Conservation (phyloP, 2,113 vertebrate species). For the Zosterops pallidus region DNA sequence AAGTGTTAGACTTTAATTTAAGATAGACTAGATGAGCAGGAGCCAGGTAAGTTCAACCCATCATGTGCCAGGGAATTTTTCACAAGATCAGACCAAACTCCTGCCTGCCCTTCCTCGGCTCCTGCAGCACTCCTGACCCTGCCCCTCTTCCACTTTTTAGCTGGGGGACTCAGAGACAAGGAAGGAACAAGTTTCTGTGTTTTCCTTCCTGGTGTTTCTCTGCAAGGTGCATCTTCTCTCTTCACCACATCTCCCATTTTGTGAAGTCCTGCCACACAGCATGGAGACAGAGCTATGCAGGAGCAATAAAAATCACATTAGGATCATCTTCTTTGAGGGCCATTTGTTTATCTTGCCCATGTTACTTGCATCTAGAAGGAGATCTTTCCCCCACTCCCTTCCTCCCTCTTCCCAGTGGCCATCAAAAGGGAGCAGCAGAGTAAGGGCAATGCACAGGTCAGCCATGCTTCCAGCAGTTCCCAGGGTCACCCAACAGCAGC, state of each 20-base stretch:
- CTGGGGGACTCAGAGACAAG: background rate
- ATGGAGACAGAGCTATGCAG: background rate
- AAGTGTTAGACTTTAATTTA: background rate
- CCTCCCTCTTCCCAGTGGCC: accelerated
- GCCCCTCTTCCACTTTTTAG: background rate
- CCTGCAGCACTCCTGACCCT: background rate
- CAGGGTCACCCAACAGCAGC: accelerated
- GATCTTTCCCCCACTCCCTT: accelerated
- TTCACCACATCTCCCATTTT: background rate
- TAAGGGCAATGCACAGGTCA: background rate
- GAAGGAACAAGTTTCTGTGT: background rate
- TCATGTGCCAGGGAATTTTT: background rate
- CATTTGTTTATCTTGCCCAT: background rate
- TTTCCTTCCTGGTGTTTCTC: background rate
- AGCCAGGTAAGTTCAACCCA: background rate
- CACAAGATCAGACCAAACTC: background rate
- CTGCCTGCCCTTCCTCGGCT: background rate
- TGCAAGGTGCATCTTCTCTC: background rate
- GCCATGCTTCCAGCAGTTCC: background rate
- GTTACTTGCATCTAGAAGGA: background rate
- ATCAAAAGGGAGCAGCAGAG: background rate
- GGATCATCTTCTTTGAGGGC: background rate
- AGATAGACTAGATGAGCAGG: background rate
- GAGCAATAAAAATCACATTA: background rate
- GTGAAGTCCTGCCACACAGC: background rate